Evolutionary conservation across 2,113 vertebrate genomes (phyloP), one percentile per base, ranked within the genome.

Genomic region (Clarias gariepinus): DNA sequence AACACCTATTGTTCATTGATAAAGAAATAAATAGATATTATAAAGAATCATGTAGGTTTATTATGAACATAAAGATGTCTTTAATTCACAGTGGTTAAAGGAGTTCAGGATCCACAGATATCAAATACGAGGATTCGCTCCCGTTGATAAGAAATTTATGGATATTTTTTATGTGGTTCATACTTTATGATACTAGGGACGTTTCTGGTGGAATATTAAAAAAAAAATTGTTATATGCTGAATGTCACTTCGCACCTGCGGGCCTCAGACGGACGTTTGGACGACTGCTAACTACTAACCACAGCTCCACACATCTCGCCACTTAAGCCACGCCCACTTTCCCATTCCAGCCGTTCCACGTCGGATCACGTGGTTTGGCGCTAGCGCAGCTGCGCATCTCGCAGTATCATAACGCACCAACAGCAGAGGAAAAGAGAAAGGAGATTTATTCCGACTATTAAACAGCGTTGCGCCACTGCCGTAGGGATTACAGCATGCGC

Each of bases 401-500:
- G 80, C 82, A 87, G 89, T 87, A 88, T 86, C 71, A 82, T 68
- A 74, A 60, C 91, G 92, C 90, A 33, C 57, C 83, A 83, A 84
- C 83, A 84, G 52, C 74, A 61, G 47, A 83, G 80, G 64, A 57
- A 89, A 6, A 80, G 82, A 83, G 61, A 89, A 87, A 88, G 25
- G 36, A 61, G 53, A 83, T 83, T 73, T 58, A 16, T 71, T 79
- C 81, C 30, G 64, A 33, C 80, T 15, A 57, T 82, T 86, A 87
- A 86, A 86, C 63, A 58, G 85, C 53, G 30, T 58, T 55, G 47
- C 33, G 41, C 28, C 63, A 73, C 84, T 88, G 89, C 81, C 12
- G 90, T 57, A 87, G 53, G 88, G 91, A 91, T 88, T 90, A 87
- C 91, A 90, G 82, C 82, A 95, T 95, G 95, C 92, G 89, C 57